A percentile compares a stretch with the other conserved stretches of the same genome.
These are phyloP conservation scores for Cerceris ruficornis DNA, from an alignment of 2,888 invertebrate species.

Conservation along the genomic window DNA sequence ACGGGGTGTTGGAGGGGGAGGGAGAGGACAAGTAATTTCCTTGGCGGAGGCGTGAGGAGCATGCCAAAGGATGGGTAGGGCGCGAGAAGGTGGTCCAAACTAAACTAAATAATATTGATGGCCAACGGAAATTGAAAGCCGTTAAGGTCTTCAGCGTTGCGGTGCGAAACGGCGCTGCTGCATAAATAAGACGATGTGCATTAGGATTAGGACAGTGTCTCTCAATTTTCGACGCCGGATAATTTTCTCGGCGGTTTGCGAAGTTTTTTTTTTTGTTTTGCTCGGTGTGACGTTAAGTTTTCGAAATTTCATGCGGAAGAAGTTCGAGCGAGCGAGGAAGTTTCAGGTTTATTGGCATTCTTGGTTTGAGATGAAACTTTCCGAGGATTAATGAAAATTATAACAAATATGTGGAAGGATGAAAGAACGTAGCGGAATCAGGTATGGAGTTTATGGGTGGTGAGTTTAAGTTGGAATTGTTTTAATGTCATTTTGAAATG, in stretches of 20 bases:
- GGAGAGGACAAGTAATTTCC: conserved; percentile 81
- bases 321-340: no score
- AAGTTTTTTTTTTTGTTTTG: background rate
- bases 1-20: conserved; percentile 48
- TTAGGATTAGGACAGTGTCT: conserved; percentile 77
- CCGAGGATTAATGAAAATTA: no score
- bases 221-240: conserved; percentile 48
- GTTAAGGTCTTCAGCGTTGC: conserved; percentile 79
- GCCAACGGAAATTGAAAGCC: conserved; percentile 82
- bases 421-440: no score
- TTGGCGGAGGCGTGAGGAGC: conserved; percentile 79
- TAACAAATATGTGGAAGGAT: no score
- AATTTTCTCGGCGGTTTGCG: background rate
- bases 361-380: no score
- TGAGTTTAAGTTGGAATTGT: no score
- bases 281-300: background rate
- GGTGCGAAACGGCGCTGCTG: conserved; percentile 75
- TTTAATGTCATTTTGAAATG: no score
- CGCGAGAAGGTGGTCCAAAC: conserved; percentile 74
- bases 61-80: conserved; percentile 72
- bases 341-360: no score
- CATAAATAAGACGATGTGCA: conserved; percentile 79
- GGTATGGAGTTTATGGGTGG: no score
- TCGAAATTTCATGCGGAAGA: no score
- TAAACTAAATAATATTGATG: conserved; percentile 82